Percentiles rank a stretch among this genome's conserved stretches.
phyloP scores from a whole-genome alignment of 2,888 invertebrate species.

The Heteromyza rotundicornis region DNA sequence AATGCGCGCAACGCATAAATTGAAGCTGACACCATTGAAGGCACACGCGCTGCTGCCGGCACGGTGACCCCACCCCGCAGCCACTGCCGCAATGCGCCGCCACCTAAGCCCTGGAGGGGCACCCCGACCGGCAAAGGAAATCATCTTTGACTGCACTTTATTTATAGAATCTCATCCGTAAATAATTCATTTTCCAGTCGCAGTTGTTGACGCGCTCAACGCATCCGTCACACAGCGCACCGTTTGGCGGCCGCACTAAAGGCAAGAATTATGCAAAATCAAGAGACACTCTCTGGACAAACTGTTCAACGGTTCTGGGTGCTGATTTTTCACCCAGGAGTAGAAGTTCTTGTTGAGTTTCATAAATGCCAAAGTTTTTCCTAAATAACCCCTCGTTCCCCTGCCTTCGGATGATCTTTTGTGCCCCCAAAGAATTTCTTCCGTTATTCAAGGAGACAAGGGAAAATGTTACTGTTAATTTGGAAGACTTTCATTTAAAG shows the following conservation, averaged over 20 bases:
- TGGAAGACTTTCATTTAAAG: too few species aligned
- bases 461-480: too few species aligned
- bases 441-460: too few species aligned
- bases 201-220: slow-evolving; percentile 44
- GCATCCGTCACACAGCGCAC: slow-evolving; percentile 4
- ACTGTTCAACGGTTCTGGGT: neutral
- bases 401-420: neutral
- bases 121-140: neutral
- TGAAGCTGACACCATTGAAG: slow-evolving; percentile 8
- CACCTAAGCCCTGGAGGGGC: too few species aligned
- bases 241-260: too few species aligned
- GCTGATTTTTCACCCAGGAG: neutral
- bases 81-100: too few species aligned
- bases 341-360: neutral
- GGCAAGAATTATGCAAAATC: too few species aligned
- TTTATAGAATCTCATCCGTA: slow-evolving; percentile 48
- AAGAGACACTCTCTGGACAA: neutral
- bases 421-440: too few species aligned
- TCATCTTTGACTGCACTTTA: slow-evolving; percentile 21
- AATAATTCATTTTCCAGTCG: slow-evolving; percentile 53
- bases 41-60: neutral
- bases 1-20: slow-evolving; percentile 21
- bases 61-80: too few species aligned
- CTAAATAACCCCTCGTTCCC: neutral
- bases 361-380: neutral